phyloP scores from a whole-genome alignment of 2,113 vertebrate species.

The Labeo rohita region DNA sequence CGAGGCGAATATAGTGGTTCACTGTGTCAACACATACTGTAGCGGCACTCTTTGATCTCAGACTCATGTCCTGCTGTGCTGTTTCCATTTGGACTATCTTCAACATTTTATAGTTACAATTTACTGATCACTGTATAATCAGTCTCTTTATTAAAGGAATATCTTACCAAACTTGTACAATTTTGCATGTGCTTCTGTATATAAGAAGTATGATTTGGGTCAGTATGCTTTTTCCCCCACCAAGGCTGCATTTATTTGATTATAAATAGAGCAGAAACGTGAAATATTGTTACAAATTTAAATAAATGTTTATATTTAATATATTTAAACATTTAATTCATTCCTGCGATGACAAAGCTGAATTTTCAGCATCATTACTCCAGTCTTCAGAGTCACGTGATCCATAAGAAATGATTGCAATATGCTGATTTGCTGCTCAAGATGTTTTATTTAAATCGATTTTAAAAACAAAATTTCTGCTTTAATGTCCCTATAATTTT shows the following conservation, averaged over 20 bases:
- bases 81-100: not conserved
- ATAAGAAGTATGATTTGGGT: not conserved
- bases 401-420: not conserved
- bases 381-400: not conserved
- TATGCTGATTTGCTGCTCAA: not conserved
- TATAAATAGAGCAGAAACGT: not conserved
- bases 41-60: not conserved
- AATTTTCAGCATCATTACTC: not conserved
- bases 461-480: too few species aligned
- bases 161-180: not conserved
- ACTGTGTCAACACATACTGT: not conserved
- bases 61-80: conserved; percentile 4
- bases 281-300: not conserved
- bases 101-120: not conserved
- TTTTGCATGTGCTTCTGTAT: not conserved
- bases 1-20: conserved; percentile 6
- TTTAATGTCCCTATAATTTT: too few species aligned
- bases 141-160: not conserved
- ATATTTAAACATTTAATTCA: not conserved
- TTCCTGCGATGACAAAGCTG: not conserved
- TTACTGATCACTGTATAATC: not conserved
- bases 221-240: not conserved
- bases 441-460: too few species aligned
- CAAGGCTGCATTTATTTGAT: not conserved
- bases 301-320: not conserved